Evolutionary conservation across 2,797 vertebrate genomes (phyloP).

Genomic region (Sebastes elongatus): DNA sequence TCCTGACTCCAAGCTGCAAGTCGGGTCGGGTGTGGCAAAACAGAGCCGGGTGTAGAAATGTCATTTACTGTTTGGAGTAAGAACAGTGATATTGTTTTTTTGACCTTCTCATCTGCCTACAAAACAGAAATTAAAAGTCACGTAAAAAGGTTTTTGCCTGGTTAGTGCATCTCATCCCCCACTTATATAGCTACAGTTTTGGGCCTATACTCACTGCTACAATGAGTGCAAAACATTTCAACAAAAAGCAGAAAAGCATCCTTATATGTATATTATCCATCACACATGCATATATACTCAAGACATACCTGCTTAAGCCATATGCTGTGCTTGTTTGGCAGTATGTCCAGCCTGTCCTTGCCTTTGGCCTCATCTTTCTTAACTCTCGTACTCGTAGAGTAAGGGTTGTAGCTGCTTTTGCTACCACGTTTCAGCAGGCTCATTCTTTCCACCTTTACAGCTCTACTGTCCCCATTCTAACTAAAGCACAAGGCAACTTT

Average conservation of each 20-base stretch:
- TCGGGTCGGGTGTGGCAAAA: conserved; percentile 70
- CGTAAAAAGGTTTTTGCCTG: neutral
- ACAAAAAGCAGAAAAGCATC: neutral
- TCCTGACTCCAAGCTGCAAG: conserved; percentile 64
- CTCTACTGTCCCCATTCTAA: conserved; percentile 17
- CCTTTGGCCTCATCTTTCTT: conserved; percentile 67
- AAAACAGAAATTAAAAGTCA: neutral
- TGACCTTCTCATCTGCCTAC: neutral
- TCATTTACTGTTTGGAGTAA: neutral
- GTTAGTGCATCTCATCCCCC: neutral
- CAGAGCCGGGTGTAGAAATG: neutral
- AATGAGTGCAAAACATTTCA: neutral
- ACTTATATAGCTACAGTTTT: neutral
- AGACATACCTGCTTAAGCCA: conserved; percentile 87
- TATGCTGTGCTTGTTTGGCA: conserved; percentile 77
- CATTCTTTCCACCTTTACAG: neutral
- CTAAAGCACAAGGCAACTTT: neutral
- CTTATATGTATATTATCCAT: neutral
- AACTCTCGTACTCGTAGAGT: conserved; percentile 71
- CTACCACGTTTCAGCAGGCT: conserved; percentile 80
- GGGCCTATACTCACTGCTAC: neutral
- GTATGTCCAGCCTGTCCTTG: conserved; percentile 78
- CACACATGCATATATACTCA: neutral
- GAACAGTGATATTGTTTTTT: conserved; percentile 1
- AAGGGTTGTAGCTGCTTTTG: conserved; percentile 60